A percentile compares a stretch with the other conserved stretches of the same genome.
Conservation (phyloP, 2,797 vertebrate genomes). For the Artibeus jamaicensis region DNA sequence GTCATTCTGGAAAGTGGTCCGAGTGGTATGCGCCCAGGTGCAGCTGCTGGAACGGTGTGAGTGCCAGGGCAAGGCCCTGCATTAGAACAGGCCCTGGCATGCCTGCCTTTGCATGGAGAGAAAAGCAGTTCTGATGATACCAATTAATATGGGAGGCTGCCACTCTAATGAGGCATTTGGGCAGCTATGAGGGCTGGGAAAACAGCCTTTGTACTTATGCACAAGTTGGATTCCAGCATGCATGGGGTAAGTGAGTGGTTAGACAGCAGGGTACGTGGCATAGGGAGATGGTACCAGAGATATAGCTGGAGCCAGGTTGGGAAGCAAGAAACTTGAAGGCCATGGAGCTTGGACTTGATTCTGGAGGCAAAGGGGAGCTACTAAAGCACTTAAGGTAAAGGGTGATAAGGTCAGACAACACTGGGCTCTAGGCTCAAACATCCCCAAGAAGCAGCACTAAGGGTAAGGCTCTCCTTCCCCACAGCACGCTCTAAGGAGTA, state of each 20-base stretch:
- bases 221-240: neutral
- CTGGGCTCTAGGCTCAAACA: neutral
- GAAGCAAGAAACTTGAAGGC: neutral
- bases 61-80: neutral
- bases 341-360: neutral
- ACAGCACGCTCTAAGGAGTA: neutral
- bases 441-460: neutral
- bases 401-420: neutral
- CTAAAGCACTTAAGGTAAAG: neutral
- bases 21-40: neutral
- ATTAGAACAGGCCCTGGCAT: neutral
- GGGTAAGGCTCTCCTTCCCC: neutral
- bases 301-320: neutral
- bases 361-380: neutral
- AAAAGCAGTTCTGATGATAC: constrained; percentile 4
- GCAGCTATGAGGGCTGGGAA: constrained; percentile 20
- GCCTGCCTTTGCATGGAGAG: neutral
- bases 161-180: neutral
- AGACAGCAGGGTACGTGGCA: neutral
- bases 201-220: constrained; percentile 16
- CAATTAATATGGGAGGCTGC: constrained; percentile 44
- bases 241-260: neutral
- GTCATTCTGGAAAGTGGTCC: constrained; percentile 1
- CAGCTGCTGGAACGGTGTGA: neutral
- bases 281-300: neutral